These are phyloP conservation scores for Hylaeus anthracinus DNA, from an alignment of 1,140 invertebrate species.

Conservation along the genomic window DNA sequence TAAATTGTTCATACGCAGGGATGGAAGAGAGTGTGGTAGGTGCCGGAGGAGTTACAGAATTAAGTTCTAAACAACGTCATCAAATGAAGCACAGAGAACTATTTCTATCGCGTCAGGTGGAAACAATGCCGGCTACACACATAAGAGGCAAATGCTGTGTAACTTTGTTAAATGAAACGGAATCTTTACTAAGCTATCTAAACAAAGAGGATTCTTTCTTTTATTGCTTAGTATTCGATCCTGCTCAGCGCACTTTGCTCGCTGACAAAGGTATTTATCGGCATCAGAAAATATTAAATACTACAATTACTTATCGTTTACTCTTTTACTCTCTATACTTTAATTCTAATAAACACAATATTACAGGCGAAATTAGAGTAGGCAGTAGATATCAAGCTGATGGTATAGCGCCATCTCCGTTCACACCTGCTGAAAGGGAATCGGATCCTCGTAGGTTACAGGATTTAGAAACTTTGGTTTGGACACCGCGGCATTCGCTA, in stretches of 20 bases:
- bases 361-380: constrained; percentile 86
- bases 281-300: not conserved
- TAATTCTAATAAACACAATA: constrained; percentile 1
- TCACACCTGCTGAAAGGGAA: constrained; percentile 87
- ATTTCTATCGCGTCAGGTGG: constrained; percentile 98
- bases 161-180: constrained; percentile 98
- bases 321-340: not conserved
- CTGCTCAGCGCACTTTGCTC: constrained; percentile 97
- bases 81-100: constrained; percentile 98
- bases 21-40: constrained; percentile 80
- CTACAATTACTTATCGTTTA: not conserved
- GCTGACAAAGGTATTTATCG: constrained; percentile 94
- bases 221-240: constrained; percentile 99
- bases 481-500: constrained; percentile 94
- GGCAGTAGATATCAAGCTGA: constrained; percentile 98
- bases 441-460: constrained; percentile 84
- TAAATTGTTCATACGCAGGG: constrained; percentile 68
- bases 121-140: constrained; percentile 98
- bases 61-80: constrained; percentile 91
- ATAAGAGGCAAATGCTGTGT: constrained; percentile 99
- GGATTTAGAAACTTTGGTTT: constrained; percentile 95
- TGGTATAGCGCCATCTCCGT: constrained; percentile 68
- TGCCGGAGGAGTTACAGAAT: constrained; percentile 81
- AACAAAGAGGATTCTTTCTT: constrained; percentile 99
- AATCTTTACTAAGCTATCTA: constrained; percentile 96